A percentile compares a stretch with the other conserved stretches of the same genome.
phyloP scores from a whole-genome alignment of 1,140 invertebrate species.

The Drosophila repletoides region DNA sequence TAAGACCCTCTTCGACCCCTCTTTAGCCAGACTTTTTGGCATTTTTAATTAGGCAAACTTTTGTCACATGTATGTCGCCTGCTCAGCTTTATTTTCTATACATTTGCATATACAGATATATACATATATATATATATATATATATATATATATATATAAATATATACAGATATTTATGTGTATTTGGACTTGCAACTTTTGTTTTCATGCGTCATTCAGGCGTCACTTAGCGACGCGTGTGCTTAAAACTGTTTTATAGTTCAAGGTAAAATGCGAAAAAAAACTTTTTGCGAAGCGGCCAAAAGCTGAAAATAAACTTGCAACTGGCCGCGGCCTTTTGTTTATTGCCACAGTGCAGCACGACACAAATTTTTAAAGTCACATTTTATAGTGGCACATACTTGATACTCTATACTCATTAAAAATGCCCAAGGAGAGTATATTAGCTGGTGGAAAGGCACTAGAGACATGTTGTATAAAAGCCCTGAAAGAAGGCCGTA shows the following conservation, averaged over 20 bases:
- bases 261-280: slow-evolving; percentile 76
- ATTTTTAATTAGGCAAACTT: slow-evolving; percentile 74
- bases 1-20: slow-evolving; percentile 6
- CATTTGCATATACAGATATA: background rate
- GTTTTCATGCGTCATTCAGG: slow-evolving; percentile 56
- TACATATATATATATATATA: slow-evolving; percentile 3
- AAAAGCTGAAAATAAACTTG: slow-evolving; percentile 50
- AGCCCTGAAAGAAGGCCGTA: no score
- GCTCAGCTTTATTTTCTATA: slow-evolving; percentile 41
- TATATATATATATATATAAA: background rate
- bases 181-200: slow-evolving; percentile 54
- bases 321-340: slow-evolving; percentile 32
- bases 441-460: no score
- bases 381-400: slow-evolving; percentile 11
- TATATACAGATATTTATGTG: slow-evolving; percentile 7
- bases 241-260: slow-evolving; percentile 66
- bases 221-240: slow-evolving; percentile 47
- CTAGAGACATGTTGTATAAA: no score
- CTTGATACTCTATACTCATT: no score
- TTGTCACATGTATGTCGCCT: slow-evolving; percentile 36
- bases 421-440: no score
- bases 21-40: slow-evolving; percentile 67
- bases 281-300: slow-evolving; percentile 37
- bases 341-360: slow-evolving; percentile 20
- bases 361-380: slow-evolving; percentile 35